These are phyloP conservation scores for Ecliptopera silaceata DNA, from an alignment of 2,888 invertebrate genomes.

Conservation along the genomic window DNA sequence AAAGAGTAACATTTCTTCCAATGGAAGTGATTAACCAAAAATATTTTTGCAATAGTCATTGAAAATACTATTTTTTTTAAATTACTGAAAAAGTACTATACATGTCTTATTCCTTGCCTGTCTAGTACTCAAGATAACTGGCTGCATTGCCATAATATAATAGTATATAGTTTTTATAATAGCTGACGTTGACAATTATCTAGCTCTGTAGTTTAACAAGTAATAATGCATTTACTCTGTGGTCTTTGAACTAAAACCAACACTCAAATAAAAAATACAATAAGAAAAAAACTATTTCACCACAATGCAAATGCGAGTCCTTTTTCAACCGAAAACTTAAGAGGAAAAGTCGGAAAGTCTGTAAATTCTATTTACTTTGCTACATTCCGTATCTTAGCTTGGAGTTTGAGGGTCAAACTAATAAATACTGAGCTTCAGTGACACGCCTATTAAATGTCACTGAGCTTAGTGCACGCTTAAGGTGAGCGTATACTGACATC, in stretches of 20 bases:
- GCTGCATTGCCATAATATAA: no score
- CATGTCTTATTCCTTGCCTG: no score
- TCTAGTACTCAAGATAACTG: no score
- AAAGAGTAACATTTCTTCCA: no score
- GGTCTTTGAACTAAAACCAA: conserved; percentile 13
- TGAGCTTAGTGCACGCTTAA: neutral
- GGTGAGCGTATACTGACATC: no score
- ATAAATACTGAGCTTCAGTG: conserved; percentile 1
- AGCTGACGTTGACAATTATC: no score
- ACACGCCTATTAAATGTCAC: neutral
- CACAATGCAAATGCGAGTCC: conserved; percentile 26
- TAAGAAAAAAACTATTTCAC: conserved; percentile 24
- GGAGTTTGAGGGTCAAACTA: conserved; percentile 11
- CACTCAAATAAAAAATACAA: conserved; percentile 25
- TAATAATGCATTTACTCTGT: conserved; percentile 8
- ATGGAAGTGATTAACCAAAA: no score
- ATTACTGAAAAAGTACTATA: no score
- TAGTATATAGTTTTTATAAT: no score
- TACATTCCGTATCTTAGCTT: conserved; percentile 20
- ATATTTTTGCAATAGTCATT: no score
- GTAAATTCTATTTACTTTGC: conserved; percentile 28
- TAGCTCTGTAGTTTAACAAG: neutral
- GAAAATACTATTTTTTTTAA: no score
- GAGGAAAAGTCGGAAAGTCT: conserved; percentile 28
- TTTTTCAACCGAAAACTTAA: conserved; percentile 25